Base-by-base conservation (phyloP, 2,797 vertebrate genomes). In the Liparis tanakae region DNA sequence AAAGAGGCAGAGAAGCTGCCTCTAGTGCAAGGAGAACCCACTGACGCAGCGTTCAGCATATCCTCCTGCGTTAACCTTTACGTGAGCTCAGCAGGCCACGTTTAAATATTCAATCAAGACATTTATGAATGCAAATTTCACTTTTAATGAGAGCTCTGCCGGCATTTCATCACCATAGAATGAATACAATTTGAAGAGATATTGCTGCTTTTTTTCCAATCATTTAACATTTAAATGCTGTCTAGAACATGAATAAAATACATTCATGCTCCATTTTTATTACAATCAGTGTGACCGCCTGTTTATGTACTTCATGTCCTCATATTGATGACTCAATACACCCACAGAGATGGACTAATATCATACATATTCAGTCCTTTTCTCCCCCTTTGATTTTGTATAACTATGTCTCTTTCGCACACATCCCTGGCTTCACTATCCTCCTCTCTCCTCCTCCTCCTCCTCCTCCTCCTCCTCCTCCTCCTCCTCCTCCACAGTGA, bases 401-500 rank as follows among this genome's bases (percentile, higher is more conserved):
- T 18, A 39, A 13, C 39, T 46, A 39, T 59, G 17, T 41, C 18
- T 33, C 17, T 9, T 33, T 13, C 69, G 5, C 61, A 20, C 51
- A 56, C 41, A 75, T 25, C 64, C 22, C 46, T 64, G 43, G 41
- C 74, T 56, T 60, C 65, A 67, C 66, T 74, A 7, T 81, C 63
- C 70, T 37, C 17, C 46, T 69, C n/a, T 34, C 63, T 71, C 70
- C 18, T 15, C 17, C 46, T 67, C n/a, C 70, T 56, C 36, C 10
- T n/a, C 43, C 50, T 33, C 43, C 53, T 74, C 13, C 37, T 57
- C 69, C 82, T 30, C 17, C 46, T 67, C n/a, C 70, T 56, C 36
- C 10, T 30, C 43, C 50, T 33, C 41, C 53, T 74, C 13, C 37
- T 57, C 69, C 82, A 15, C 90, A 99, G 98, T 43, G 96, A 98